phyloP scores from a whole-genome alignment of 2,888 invertebrate genomes.

The Uropetala carovei region DNA sequence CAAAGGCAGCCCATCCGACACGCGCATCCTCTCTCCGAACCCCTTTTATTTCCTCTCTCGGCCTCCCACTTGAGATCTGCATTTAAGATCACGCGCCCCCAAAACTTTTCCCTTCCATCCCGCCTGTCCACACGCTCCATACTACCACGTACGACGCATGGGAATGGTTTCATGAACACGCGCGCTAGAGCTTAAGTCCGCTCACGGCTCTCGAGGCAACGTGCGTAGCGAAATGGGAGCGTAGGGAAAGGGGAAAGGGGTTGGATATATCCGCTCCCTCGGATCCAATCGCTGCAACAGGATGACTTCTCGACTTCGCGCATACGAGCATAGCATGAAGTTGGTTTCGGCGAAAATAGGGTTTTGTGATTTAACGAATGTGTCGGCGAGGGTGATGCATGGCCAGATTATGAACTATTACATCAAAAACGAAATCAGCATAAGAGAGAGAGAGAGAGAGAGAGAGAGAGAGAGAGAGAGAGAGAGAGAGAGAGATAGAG shows the following conservation, averaged over 20 bases:
- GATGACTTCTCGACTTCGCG: background rate
- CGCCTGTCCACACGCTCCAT: background rate
- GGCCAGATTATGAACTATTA: too few species aligned
- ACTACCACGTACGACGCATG: background rate
- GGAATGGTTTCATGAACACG: background rate
- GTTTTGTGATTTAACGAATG: too few species aligned
- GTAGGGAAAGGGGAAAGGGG: background rate
- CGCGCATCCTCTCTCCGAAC: conserved; percentile 9
- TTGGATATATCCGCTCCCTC: background rate
- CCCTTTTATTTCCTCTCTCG: background rate
- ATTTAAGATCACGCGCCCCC: conserved; percentile 37
- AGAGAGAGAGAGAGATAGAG: too few species aligned
- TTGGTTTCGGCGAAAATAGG: background rate
- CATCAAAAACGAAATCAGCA: too few species aligned
- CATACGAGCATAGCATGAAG: background rate
- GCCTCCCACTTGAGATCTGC: background rate
- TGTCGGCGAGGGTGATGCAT: too few species aligned
- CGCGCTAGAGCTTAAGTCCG: background rate
- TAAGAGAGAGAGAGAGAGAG: too few species aligned
- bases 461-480: too few species aligned
- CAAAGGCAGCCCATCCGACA: conserved; percentile 44
- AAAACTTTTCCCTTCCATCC: background rate
- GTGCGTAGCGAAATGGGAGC: background rate
- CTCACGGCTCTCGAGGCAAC: background rate
- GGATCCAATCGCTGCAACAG: background rate